Base-by-base conservation (phyloP, 2,888 invertebrate species). In the Melanophora roralis region DNA sequence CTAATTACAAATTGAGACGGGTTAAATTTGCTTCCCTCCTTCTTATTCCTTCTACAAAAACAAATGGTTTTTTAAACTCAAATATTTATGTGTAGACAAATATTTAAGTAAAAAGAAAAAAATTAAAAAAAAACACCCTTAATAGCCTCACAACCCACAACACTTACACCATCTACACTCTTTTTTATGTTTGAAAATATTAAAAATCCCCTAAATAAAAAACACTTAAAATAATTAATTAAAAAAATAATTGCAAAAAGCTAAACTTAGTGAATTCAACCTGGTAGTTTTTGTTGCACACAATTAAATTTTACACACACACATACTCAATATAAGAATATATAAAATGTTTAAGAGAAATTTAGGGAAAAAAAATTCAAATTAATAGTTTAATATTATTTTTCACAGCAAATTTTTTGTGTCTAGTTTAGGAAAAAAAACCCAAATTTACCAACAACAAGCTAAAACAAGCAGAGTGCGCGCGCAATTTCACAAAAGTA, bases 21-120 rank as follows among this genome's bases (percentile, higher is more conserved):
- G 82, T 83, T 83, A 81, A 80, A 82, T 82, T 82, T 82, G 83
- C 83, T 82, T 82, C 76, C 74, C 71, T 72, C 80, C 73, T 74
- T 80, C 64, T 72, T 64, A 72, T 45, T 76, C 80, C 68, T 73
- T 73, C 55, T 75, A 21, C 43, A 72, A 57, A 43, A 59, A 55
- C 16, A 73, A 57, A 9, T 55, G 45, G n/a, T 45, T 65, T 45
- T 27, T 27, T 5, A 57, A 43, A 69, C 45, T 69, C 45, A 62
- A 78, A 64, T 55, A 51, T 64, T 51, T 34, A 64, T 23, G 27
- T 27, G 4, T 27, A 27, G 69, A 62, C 34, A 45, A 64, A 64
- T 45, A 64, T 21, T 5, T 36, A 64, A 49, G 21, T 7, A 21
- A 64, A 36, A 32, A 32, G 9, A 16, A 47, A 57, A 47, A 27